phyloP scores from a whole-genome alignment of 1,140 invertebrate species.

The Zelostemma sp. region DNA sequence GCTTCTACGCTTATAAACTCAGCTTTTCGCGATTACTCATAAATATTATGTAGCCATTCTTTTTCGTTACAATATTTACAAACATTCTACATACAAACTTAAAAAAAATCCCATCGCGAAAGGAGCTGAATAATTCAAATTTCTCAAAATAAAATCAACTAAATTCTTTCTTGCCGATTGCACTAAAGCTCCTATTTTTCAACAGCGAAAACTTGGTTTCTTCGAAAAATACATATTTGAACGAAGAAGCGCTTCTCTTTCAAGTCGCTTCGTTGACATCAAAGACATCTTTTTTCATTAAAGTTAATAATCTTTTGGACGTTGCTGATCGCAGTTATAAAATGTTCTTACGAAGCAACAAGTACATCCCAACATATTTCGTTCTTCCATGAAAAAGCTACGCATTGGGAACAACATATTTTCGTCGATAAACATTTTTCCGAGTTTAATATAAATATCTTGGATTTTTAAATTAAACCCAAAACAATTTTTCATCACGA shows the following conservation, averaged over 20 bases:
- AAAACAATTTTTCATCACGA: no score
- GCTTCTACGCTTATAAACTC: slow-evolving; percentile 7
- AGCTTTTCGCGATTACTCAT: slow-evolving; percentile 24
- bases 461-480: no score
- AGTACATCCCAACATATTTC: not conserved
- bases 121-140: no score
- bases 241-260: not conserved
- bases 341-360: not conserved
- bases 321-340: not conserved
- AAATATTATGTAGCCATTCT: slow-evolving; percentile 53
- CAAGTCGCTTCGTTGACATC: no score
- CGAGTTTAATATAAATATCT: no score
- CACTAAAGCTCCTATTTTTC: slow-evolving; percentile 37
- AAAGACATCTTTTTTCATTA: not conserved
- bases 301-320: not conserved
- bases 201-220: slow-evolving; percentile 5
- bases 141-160: slow-evolving; percentile 4
- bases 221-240: slow-evolving; percentile 7
- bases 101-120: no score
- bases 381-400: slow-evolving; percentile 2
- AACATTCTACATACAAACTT: slow-evolving; percentile 61
- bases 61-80: slow-evolving; percentile 66
- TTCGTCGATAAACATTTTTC: no score
- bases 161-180: slow-evolving; percentile 46
- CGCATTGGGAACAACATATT: no score